Percentiles rank a stretch among this genome's conserved stretches.
Evolutionary conservation across 2,113 vertebrate genomes (phyloP).

Genomic region (Emydocephalus ijimae): DNA sequence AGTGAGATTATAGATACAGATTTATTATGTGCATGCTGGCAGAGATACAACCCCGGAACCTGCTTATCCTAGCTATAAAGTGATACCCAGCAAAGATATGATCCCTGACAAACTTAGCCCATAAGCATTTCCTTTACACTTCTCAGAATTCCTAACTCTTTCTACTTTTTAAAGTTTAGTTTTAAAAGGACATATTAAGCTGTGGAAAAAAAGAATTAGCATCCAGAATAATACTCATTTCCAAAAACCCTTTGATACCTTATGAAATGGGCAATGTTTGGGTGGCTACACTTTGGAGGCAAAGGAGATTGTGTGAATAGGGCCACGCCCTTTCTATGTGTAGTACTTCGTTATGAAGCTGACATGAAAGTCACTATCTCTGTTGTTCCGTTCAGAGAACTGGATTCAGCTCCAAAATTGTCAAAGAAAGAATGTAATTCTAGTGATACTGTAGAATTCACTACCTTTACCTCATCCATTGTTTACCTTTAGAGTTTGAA

Average conservation of each 20-base stretch:
- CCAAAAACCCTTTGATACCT: neutral
- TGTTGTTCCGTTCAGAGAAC: neutral
- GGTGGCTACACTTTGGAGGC: neutral
- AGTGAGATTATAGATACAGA: neutral
- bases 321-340: neutral
- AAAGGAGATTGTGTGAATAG: neutral
- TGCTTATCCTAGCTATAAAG: neutral
- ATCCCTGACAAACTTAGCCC: neutral
- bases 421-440: neutral
- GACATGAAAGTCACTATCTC: no score
- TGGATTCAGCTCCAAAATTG: neutral
- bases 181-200: neutral
- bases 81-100: neutral
- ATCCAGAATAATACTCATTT: neutral
- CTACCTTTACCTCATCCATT: neutral
- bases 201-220: neutral
- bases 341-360: neutral
- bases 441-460: neutral
- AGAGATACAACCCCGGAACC: neutral
- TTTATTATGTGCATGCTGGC: neutral
- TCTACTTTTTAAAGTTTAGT: neutral
- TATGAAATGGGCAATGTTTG: neutral
- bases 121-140: neutral
- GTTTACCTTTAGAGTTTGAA: neutral
- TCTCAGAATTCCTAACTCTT: neutral